Percentiles rank a stretch among this genome's conserved stretches.
phyloP scores from a whole-genome alignment of 2,113 vertebrate species.

The Emydura subglobosa region DNA sequence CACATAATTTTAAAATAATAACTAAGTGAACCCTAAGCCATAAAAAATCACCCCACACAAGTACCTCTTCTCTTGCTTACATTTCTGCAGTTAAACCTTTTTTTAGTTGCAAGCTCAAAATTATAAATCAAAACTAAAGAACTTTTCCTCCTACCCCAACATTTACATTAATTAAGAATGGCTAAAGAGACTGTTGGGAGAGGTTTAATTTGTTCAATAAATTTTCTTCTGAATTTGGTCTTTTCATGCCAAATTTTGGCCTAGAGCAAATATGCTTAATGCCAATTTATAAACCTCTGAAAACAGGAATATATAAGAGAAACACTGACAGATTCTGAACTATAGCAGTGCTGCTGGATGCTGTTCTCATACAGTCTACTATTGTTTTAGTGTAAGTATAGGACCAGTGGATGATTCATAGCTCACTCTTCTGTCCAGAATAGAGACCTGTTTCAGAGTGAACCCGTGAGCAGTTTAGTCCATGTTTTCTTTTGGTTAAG shows the following conservation, averaged over 20 bases:
- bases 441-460: slow-evolving; percentile 48
- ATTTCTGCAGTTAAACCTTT: slow-evolving; percentile 3
- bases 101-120: slow-evolving; percentile 29
- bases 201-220: slow-evolving; percentile 64
- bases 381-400: neutral
- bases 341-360: neutral
- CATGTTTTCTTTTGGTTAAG: neutral
- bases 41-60: slow-evolving; percentile 4
- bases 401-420: slow-evolving; percentile 50
- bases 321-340: neutral
- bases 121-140: slow-evolving; percentile 32
- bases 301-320: slow-evolving; percentile 13
- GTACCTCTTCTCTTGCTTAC: slow-evolving; percentile 17
- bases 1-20: neutral
- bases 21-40: neutral
- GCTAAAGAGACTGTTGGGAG: slow-evolving; percentile 25
- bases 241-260: slow-evolving; percentile 52
- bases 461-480: slow-evolving; percentile 23
- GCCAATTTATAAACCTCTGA: slow-evolving; percentile 32
- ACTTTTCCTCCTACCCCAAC: slow-evolving; percentile 35
- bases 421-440: slow-evolving; percentile 20
- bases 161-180: slow-evolving; percentile 53
- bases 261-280: slow-evolving; percentile 60
- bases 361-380: neutral
- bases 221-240: slow-evolving; percentile 62